These are phyloP conservation scores for Microplitis mediator DNA, from an alignment of 1,140 invertebrate genomes.

Conservation along the genomic window DNA sequence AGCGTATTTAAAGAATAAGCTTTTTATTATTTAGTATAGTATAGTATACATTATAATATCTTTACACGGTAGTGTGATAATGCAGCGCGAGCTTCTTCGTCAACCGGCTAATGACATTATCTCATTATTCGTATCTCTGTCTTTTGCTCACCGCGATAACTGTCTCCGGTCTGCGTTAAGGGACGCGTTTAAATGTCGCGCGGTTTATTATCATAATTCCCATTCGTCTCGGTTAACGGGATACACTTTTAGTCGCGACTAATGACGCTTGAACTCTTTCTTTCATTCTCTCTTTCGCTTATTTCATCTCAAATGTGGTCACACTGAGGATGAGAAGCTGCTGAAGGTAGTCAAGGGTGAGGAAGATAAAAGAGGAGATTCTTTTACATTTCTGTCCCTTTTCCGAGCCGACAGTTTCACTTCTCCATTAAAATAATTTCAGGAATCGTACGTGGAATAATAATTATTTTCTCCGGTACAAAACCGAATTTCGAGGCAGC, in stretches of 20 bases:
- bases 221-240: constrained; percentile 5
- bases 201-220: constrained; percentile 11
- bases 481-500: background rate
- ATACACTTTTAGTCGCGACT: constrained; percentile 27
- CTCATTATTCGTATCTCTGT: background rate
- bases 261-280: constrained; percentile 15
- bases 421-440: background rate
- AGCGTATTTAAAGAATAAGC: background rate
- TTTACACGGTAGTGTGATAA: no score
- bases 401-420: background rate
- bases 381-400: background rate
- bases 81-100: background rate
- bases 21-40: background rate
- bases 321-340: no score
- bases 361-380: background rate
- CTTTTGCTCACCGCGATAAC: background rate
- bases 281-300: background rate
- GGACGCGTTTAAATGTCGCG: constrained; percentile 1
- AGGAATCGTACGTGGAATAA: constrained; percentile 17
- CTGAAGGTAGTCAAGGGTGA: no score
- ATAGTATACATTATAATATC: no score
- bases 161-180: background rate
- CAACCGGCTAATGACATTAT: constrained; percentile 2
- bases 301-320: background rate
- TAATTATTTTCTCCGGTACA: background rate